Conservation (phyloP, 2,888 invertebrate genomes). For the Drosophila mimica region DNA sequence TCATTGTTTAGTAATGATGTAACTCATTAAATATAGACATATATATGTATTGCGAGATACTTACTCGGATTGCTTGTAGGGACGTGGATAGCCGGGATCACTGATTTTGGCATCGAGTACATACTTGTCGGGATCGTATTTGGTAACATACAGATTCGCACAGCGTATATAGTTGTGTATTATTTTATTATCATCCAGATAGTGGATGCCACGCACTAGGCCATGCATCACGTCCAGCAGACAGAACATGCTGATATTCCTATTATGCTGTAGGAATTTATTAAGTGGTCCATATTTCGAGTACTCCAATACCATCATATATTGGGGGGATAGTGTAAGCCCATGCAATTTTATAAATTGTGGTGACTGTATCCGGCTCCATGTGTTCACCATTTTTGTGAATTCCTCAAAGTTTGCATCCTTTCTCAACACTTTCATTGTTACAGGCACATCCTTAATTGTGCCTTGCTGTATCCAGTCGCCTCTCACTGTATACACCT, state of each 20-base stretch:
- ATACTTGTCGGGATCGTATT: conserved; percentile 88
- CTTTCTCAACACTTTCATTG: conserved; percentile 91
- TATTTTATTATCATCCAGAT: conserved; percentile 92
- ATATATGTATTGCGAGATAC: conserved; percentile 19
- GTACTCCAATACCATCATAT: conserved; percentile 93
- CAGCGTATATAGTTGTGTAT: conserved; percentile 95
- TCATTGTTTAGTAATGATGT: conserved; percentile 6
- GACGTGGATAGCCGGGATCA: conserved; percentile 91
- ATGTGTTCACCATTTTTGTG: conserved; percentile 90
- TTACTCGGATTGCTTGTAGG: conserved; percentile 84
- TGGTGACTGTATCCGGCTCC: conserved; percentile 91
- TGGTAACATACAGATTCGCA: conserved; percentile 91
- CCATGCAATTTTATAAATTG: conserved; percentile 92
- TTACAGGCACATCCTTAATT: conserved; percentile 90
- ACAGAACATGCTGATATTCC: conserved; percentile 88
- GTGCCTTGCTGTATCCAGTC: conserved; percentile 92
- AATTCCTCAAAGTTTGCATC: conserved; percentile 90
- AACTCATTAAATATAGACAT: not conserved
- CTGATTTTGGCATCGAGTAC: conserved; percentile 91
- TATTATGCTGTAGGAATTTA: conserved; percentile 85
- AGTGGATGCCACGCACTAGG: conserved; percentile 93
- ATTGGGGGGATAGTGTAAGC: conserved; percentile 90
- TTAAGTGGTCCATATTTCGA: conserved; percentile 92
- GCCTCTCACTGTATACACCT: conserved; percentile 89
- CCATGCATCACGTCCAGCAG: conserved; percentile 93